Conservation (phyloP, 2,797 vertebrate species). For the Gadopsis marmoratus region DNA sequence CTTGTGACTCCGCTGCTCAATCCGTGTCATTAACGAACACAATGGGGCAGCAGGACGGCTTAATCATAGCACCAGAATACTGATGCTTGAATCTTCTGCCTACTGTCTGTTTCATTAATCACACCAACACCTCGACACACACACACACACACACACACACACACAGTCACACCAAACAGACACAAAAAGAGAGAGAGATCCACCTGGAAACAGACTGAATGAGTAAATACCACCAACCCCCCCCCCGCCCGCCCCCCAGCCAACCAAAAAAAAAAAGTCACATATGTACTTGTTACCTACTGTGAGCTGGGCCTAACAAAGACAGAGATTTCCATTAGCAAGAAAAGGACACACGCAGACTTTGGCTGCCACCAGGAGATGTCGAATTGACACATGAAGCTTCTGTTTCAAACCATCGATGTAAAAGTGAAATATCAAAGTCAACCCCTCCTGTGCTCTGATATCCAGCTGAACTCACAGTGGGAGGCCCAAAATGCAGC, state of each 20-base stretch:
- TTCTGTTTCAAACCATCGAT: background rate
- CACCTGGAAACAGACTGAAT: background rate
- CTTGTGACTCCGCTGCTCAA: no score
- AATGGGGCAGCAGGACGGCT: background rate
- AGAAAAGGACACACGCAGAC: background rate
- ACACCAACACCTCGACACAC: no score
- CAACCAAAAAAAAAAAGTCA: background rate
- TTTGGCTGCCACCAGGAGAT: background rate
- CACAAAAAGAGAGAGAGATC: background rate
- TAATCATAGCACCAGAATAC: background rate
- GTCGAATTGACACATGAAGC: background rate
- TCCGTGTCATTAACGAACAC: no score
- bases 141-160: background rate
- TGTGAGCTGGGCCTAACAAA: background rate
- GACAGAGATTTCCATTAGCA: background rate
- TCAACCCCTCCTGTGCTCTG: constrained; percentile 15
- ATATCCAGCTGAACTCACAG: constrained; percentile 39
- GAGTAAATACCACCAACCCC: background rate
- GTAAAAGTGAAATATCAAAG: constrained; percentile 28
- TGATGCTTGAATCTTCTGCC: background rate
- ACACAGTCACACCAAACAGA: background rate
- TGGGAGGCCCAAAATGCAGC: background rate
- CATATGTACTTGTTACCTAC: background rate
- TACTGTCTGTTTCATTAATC: no score
- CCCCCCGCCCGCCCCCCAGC: background rate